Conservation (phyloP, 2,113 vertebrate species). For the Sander vitreus region DNA sequence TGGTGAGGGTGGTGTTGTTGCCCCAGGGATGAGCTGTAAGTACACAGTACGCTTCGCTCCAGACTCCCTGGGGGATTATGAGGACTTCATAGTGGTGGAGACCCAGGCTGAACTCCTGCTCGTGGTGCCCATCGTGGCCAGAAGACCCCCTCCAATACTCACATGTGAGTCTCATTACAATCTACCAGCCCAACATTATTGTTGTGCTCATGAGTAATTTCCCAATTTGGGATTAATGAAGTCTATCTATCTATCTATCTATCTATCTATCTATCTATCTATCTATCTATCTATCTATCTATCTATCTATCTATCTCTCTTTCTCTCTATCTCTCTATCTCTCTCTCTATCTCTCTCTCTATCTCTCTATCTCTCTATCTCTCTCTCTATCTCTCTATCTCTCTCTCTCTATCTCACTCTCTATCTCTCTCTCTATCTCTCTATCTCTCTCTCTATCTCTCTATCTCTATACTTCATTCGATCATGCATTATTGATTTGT, state of each 20-base stretch:
- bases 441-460: too few relatives aligned
- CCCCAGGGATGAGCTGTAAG: slow-evolving; percentile 95
- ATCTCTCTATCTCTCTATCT: too few relatives aligned
- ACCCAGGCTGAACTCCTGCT: slow-evolving; percentile 85
- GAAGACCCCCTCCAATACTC: slow-evolving; percentile 88
- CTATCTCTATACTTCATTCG: neutral
- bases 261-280: too few relatives aligned
- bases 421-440: too few relatives aligned
- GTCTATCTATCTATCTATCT: too few relatives aligned
- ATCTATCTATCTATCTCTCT: too few relatives aligned
- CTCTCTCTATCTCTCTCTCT: too few relatives aligned
- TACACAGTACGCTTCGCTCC: slow-evolving; percentile 91
- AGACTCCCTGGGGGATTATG: slow-evolving; percentile 87
- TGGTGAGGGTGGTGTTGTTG: slow-evolving; percentile 89
- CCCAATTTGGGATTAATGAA: too few relatives aligned
- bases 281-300: too few relatives aligned
- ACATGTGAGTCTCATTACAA: slow-evolving; percentile 84
- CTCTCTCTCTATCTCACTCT: too few relatives aligned
- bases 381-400: too few relatives aligned
- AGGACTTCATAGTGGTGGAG: slow-evolving; percentile 90
- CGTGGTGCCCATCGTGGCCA: slow-evolving; percentile 88
- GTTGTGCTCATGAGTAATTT: neutral
- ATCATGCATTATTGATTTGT: neutral
- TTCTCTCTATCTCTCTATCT: too few relatives aligned
- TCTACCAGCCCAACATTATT: fast-evolving